Base-by-base conservation (phyloP, 2,797 vertebrate genomes). In the Catostomus latipinnis region DNA sequence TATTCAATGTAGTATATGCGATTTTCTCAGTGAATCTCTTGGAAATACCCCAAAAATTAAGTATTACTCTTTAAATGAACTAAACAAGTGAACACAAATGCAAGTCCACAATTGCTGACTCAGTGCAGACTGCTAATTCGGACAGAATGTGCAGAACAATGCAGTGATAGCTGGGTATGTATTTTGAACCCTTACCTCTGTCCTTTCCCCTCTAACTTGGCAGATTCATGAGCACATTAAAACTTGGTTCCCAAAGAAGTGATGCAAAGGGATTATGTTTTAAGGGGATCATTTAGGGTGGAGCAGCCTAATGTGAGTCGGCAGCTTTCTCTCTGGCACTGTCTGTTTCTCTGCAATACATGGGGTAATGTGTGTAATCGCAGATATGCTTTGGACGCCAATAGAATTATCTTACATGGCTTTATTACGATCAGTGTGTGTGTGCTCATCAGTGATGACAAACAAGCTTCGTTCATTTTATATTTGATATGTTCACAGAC, bases 171-270 rank as follows among this genome's bases (percentile, higher is more conserved):
- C 57, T 43, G 43, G 2, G 56, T 22, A 60, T 43, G 58, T 49
- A 49, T 14, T 8, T 46, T 61, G 58, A 76, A 22, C 72, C 82
- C 43, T 73, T 80, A 83, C 78, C 85, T 79, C 60, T 82, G 66
- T 79, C 71, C 81, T 82, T 74, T 63, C 34, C 46, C 68, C 70
- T 77, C 45, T 70, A 3, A 70, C 45, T 70, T 14, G 34, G 8
- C 16, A 54, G 43, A 74, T 22, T 63, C 8, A 13, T 8, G n/a
- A 13, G 12, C 14, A 71, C 53, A 70, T 57, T 70, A 57, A 50
- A 76, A 54, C 16, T 43, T 9, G n/a, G 45, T 7, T 16, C 34
- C 18, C 43, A 68, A 16, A 54, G 1, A 70, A 43, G 46, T 80
- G 81, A 82, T 79, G 5, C 46, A 62, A 60, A 9, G 53, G 78